phyloP scores from a whole-genome alignment of 2,113 vertebrate genomes.

The Chrysochloris asiatica region DNA sequence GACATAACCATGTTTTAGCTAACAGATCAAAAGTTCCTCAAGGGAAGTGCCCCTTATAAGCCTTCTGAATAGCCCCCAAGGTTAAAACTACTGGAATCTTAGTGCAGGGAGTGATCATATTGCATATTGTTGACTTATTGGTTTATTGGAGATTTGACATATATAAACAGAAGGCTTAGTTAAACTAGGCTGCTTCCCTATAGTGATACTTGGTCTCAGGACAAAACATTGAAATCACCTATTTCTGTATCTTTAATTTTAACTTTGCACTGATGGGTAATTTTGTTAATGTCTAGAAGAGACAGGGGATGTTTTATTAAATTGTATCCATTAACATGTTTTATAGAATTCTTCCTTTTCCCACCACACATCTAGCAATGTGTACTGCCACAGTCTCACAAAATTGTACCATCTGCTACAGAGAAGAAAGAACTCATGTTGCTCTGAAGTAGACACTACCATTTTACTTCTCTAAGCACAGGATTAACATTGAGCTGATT shows the following conservation, averaged over 20 bases:
- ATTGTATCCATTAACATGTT: not conserved
- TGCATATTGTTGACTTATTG: not conserved
- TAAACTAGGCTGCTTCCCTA: not conserved
- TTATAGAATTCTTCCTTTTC: not conserved
- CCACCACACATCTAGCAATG: not conserved
- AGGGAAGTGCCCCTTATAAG: not conserved
- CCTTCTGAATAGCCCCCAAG: not conserved
- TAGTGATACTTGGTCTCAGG: not conserved
- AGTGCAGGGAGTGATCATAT: not conserved
- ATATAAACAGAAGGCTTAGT: conserved; percentile 33
- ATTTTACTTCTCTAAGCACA: conserved; percentile 16
- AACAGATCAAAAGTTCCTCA: not conserved
- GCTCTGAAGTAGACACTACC: not conserved
- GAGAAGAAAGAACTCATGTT: not conserved
- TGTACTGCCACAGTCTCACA: not conserved
- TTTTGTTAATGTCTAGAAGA: not conserved
- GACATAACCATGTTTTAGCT: not conserved
- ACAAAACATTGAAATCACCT: not conserved
- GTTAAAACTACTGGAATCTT: not conserved
- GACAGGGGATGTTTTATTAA: not conserved
- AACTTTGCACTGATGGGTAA: conserved; percentile 21
- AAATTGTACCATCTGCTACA: not conserved
- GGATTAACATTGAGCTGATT: conserved; percentile 40
- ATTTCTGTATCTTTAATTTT: conserved; percentile 45
- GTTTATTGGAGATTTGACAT: not conserved